Evolutionary conservation across 2,113 vertebrate species (phyloP).

Genomic region (Okapia johnstoni): DNA sequence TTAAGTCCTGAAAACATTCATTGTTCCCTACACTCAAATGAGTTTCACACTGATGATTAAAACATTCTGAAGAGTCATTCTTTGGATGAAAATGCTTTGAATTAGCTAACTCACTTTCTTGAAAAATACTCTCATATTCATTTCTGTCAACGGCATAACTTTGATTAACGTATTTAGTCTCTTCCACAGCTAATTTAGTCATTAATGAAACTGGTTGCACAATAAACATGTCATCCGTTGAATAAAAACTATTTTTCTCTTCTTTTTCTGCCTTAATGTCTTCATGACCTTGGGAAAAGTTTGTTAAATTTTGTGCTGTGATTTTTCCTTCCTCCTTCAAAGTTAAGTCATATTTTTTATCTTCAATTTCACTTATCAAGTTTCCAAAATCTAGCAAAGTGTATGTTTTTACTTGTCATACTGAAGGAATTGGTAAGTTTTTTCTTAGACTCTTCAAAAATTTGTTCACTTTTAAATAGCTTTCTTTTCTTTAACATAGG

Average conservation of each 20-base stretch:
- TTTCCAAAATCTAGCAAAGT: background rate
- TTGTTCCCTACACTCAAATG: slow-evolving; percentile 66
- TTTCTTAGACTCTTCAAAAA: slow-evolving; percentile 11
- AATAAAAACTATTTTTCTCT: background rate
- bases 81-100: slow-evolving; percentile 73
- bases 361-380: slow-evolving; percentile 6
- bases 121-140: slow-evolving; percentile 66
- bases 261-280: background rate
- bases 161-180: slow-evolving; percentile 62
- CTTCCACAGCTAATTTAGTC: slow-evolving; percentile 48
- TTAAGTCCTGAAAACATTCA: slow-evolving; percentile 67
- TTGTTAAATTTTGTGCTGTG: background rate
- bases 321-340: slow-evolving; percentile 15
- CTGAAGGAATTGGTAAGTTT: background rate
- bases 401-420: slow-evolving; percentile 45
- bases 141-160: slow-evolving; percentile 60
- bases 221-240: background rate
- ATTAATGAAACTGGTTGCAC: background rate
- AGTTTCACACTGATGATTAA: slow-evolving; percentile 72
- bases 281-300: background rate
- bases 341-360: background rate
- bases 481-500: slow-evolving; percentile 49
- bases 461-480: background rate
- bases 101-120: slow-evolving; percentile 56
- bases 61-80: slow-evolving; percentile 65